Conservation (phyloP, 2,113 vertebrate species). For the Neolamprologus hecqui region DNA sequence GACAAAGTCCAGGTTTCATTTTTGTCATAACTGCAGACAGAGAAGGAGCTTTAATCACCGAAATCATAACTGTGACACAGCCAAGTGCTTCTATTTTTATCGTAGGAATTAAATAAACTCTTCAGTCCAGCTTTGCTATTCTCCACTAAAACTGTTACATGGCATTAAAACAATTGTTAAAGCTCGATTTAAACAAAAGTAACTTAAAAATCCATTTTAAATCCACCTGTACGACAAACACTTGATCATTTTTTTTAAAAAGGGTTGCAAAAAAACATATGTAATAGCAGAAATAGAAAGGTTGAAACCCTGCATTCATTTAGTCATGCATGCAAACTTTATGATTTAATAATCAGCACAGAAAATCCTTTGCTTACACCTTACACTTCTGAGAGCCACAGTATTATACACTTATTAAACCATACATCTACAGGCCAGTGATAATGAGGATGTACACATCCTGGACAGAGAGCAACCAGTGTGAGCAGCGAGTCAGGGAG, state of each 20-base stretch:
- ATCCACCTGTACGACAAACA: background rate
- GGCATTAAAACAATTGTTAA: background rate
- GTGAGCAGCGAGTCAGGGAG: background rate
- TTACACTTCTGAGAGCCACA: background rate
- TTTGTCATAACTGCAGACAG: background rate
- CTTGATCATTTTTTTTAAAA: background rate
- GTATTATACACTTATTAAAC: background rate
- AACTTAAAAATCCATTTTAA: background rate
- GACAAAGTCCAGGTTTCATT: background rate
- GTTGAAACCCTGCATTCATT: background rate
- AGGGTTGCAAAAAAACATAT: background rate
- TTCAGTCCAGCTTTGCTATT: background rate
- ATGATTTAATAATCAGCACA: background rate
- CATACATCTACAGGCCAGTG: background rate
- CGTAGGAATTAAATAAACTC: background rate
- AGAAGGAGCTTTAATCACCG: background rate
- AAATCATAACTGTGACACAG: background rate
- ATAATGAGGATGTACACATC: background rate
- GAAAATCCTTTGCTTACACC: background rate
- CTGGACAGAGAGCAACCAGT: background rate
- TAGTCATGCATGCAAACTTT: background rate
- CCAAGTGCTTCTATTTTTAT: background rate
- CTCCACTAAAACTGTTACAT: background rate
- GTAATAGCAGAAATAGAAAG: background rate
- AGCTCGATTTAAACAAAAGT: background rate